Conservation (phyloP, 2,113 vertebrate species). For the Salvelinus alpinus region DNA sequence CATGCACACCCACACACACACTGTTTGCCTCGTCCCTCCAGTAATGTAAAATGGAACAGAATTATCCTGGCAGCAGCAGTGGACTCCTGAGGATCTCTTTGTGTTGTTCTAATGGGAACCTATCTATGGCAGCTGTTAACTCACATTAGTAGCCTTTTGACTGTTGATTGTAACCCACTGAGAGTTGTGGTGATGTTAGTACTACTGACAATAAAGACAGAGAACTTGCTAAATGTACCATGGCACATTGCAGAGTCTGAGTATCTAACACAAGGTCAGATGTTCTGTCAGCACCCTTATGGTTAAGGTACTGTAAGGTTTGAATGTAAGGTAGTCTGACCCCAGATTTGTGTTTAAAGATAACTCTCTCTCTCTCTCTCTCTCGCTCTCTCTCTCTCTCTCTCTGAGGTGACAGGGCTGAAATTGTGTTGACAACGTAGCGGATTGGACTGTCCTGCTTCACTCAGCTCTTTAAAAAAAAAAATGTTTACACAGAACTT, state of each 20-base stretch:
- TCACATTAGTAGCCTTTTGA: slow-evolving; percentile 6
- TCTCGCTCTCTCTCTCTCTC: not conserved
- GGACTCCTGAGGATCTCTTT: too few species aligned
- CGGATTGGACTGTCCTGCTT: slow-evolving; percentile 61
- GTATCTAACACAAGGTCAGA: too few species aligned
- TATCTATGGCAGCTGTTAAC: not conserved
- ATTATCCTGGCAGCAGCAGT: too few species aligned
- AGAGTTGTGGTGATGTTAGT: too few species aligned
- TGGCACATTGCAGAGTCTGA: slow-evolving; percentile 63
- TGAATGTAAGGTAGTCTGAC: too few species aligned
- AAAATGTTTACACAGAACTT: slow-evolving; percentile 43
- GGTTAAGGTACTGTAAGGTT: slow-evolving; percentile 31
- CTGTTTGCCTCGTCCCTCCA: not conserved
- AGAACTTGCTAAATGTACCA: not conserved
- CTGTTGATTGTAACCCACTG: slow-evolving; percentile 50
- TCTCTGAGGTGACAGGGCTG: slow-evolving; percentile 32
- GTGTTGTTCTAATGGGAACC: too few species aligned
- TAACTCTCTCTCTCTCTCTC: not conserved
- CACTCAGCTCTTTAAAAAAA: slow-evolving; percentile 45
- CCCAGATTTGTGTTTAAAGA: too few species aligned
- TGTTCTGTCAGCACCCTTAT: slow-evolving; percentile 57
- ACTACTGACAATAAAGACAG: too few species aligned
- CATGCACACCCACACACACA: slow-evolving; percentile 2
- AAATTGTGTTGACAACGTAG: slow-evolving; percentile 63
- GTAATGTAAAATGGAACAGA: too few species aligned